These are phyloP conservation scores for Ia io DNA, from an alignment of 2,113 vertebrate genomes.

Conservation along the genomic window DNA sequence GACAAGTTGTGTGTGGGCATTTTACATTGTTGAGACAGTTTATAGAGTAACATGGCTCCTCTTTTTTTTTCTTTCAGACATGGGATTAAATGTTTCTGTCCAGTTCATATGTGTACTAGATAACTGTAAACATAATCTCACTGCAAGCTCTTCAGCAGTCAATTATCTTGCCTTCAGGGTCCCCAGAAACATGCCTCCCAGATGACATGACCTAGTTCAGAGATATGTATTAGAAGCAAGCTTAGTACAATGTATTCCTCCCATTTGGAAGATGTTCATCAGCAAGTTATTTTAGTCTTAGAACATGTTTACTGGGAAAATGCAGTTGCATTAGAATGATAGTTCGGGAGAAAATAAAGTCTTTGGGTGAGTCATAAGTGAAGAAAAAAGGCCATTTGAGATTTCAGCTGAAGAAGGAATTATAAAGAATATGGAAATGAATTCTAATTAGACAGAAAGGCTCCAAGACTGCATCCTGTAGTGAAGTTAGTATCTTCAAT, in stretches of 20 bases:
- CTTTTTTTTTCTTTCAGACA: background rate
- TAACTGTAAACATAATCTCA: background rate
- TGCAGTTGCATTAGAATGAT: slow-evolving; percentile 75
- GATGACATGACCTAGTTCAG: background rate
- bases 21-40: background rate
- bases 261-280: slow-evolving; percentile 67
- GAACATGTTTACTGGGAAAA: slow-evolving; percentile 79
- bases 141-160: background rate
- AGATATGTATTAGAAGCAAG: slow-evolving; percentile 38
- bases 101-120: background rate
- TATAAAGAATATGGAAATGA: slow-evolving; percentile 80
- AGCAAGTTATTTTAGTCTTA: slow-evolving; percentile 78
- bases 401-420: slow-evolving; percentile 77
- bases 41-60: background rate
- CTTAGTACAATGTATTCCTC: slow-evolving; percentile 72
- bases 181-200: background rate
- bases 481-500: slow-evolving; percentile 79
- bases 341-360: slow-evolving; percentile 80
- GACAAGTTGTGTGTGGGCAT: background rate
- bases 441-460: slow-evolving; percentile 79
- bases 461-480: slow-evolving; percentile 74
- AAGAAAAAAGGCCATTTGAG: slow-evolving; percentile 77
- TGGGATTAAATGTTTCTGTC: background rate
- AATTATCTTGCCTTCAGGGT: background rate
- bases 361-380: slow-evolving; percentile 75